These are phyloP conservation scores for Radopholus similis DNA, from an alignment of 1,140 invertebrate genomes.

Conservation along the genomic window DNA sequence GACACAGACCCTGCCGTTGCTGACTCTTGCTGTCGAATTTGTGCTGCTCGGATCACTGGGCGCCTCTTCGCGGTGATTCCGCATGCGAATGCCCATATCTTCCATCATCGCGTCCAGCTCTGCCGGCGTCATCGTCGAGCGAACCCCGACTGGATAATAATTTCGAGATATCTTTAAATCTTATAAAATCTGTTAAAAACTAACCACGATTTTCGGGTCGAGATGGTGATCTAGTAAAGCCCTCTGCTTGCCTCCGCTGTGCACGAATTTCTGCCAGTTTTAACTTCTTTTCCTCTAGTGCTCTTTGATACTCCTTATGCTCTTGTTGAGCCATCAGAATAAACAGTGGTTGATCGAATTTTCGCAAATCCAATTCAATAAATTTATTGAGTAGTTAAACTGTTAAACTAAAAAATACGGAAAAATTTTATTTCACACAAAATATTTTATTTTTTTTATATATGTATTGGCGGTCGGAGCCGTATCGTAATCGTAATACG, in stretches of 20 bases:
- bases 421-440: too few species aligned
- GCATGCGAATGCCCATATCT: slow-evolving; percentile 8
- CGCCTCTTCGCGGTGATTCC: slow-evolving; percentile 3
- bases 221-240: too few species aligned
- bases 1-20: slow-evolving; percentile 4
- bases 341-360: too few species aligned
- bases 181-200: background rate
- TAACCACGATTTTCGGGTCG: slow-evolving; percentile 10
- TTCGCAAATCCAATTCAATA: too few species aligned
- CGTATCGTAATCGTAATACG: too few species aligned
- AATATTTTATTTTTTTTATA: too few species aligned
- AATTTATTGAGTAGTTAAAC: too few species aligned
- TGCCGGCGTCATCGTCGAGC: slow-evolving; percentile 13
- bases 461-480: too few species aligned
- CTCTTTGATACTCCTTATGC: too few species aligned
- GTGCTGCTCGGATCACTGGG: slow-evolving; percentile 16
- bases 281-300: slow-evolving; percentile 15
- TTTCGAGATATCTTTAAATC: background rate
- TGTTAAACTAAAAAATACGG: too few species aligned
- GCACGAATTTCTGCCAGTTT: slow-evolving; percentile 6
- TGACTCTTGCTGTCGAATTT: background rate
- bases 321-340: too few species aligned
- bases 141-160: background rate
- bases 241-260: too few species aligned
- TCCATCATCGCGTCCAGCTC: slow-evolving; percentile 17